These are phyloP conservation scores for Bombyx mandarina DNA, from an alignment of 1,140 invertebrate genomes.

Conservation along the genomic window DNA sequence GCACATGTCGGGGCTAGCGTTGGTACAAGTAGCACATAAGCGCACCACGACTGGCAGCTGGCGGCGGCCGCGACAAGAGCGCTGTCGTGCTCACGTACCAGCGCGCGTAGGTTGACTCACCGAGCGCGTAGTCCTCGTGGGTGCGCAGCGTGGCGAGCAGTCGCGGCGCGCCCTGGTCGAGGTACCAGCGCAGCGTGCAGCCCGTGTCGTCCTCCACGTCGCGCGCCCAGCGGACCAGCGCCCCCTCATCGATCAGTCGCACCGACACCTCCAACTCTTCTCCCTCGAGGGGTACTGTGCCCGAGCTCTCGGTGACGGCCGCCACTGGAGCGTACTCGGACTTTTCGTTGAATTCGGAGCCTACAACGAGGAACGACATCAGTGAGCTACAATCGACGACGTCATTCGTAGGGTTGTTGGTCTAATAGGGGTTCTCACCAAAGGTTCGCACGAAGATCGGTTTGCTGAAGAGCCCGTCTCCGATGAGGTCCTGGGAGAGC, in stretches of 20 bases:
- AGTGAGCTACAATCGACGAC: too few relatives aligned
- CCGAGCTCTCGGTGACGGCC: slow-evolving; percentile 2
- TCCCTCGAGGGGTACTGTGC: slow-evolving; percentile 3
- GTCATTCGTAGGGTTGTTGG: too few relatives aligned
- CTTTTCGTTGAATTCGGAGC: background rate
- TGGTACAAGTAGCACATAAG: too few relatives aligned
- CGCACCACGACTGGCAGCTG: too few relatives aligned
- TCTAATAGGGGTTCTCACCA: slow-evolving; percentile 44
- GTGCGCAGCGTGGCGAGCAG: slow-evolving; percentile 34
- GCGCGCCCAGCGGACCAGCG: slow-evolving; percentile 28
- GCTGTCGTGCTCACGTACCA: background rate
- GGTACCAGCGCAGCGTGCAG: slow-evolving; percentile 45
- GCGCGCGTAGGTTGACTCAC: slow-evolving; percentile 13
- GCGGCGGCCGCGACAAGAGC: too few relatives aligned
- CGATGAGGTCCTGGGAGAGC: slow-evolving; percentile 85
- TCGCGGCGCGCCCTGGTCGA: slow-evolving; percentile 25
- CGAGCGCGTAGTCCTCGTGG: slow-evolving; percentile 41
- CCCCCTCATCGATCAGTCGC: slow-evolving; percentile 32
- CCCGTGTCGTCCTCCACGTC: slow-evolving; percentile 15
- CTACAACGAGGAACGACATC: too few relatives aligned
- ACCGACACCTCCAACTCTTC: slow-evolving; percentile 32
- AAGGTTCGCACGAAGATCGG: slow-evolving; percentile 83
- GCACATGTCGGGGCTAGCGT: too few relatives aligned
- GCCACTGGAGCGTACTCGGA: background rate
- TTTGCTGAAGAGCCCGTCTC: slow-evolving; percentile 93